Conservation (phyloP, 2,797 vertebrate genomes). For the Lutjanus argentimaculatus region DNA sequence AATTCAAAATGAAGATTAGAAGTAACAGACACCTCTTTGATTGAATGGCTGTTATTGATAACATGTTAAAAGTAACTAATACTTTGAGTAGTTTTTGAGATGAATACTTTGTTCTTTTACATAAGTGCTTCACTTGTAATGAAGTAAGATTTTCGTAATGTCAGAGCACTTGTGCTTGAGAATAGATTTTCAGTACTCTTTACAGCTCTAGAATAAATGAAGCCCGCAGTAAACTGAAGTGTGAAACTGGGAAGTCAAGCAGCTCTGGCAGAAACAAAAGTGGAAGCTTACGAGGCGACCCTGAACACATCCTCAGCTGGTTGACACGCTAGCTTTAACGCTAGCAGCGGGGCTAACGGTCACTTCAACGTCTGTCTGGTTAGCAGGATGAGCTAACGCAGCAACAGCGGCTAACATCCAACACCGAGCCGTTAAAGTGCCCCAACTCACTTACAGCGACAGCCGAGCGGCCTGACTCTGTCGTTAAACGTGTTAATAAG, state of each 20-base stretch:
- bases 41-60: too few species aligned
- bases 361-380: not conserved
- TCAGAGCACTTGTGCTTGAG: too few species aligned
- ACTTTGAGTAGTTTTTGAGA: too few species aligned
- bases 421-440: not conserved
- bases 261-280: not conserved
- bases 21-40: too few species aligned
- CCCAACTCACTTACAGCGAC: not conserved
- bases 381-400: not conserved
- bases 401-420: not conserved
- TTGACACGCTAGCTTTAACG: slow-evolving; percentile 48
- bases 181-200: too few species aligned
- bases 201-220: too few species aligned
- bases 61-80: too few species aligned
- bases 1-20: too few species aligned
- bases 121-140: too few species aligned
- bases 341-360: slow-evolving; percentile 55
- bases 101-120: too few species aligned
- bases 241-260: not conserved
- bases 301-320: slow-evolving; percentile 37
- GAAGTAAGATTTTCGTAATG: too few species aligned
- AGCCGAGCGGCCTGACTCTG: not conserved
- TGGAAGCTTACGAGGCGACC: slow-evolving; percentile 7
- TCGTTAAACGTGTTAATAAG: not conserved
- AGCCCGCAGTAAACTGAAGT: not conserved